phyloP scores from a whole-genome alignment of 2,888 invertebrate genomes.

The Hylaea fasciaria region DNA sequence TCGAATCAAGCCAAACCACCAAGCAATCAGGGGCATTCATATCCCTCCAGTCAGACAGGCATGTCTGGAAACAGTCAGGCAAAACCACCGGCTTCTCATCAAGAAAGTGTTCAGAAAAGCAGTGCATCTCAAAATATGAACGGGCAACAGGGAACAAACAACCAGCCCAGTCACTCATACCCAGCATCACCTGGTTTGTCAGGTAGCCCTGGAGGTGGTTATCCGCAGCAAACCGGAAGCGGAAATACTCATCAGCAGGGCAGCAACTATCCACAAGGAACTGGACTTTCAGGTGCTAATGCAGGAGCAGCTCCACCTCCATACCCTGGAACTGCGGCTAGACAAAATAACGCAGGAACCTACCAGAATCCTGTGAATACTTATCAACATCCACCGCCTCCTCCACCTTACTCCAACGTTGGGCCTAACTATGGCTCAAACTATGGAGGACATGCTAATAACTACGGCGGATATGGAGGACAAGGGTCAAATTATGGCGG shows the following conservation, averaged over 20 bases:
- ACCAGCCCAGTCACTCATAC: constrained; percentile 63
- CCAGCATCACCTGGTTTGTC: constrained; percentile 71
- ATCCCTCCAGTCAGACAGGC: constrained; percentile 73
- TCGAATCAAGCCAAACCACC: constrained; percentile 34
- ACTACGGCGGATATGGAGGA: constrained; percentile 54
- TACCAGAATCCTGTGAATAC: constrained; percentile 58
- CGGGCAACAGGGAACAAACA: constrained; percentile 54
- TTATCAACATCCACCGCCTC: constrained; percentile 66
- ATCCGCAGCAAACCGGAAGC: constrained; percentile 50
- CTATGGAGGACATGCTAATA: constrained; percentile 51
- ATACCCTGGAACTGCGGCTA: constrained; percentile 48
- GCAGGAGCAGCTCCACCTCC: constrained; percentile 55
- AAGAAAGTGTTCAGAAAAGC: constrained; percentile 69
- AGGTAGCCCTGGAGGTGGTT: constrained; percentile 57
- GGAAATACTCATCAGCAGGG: constrained; percentile 49
- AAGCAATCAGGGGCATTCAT: constrained; percentile 63
- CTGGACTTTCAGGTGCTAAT: constrained; percentile 54
- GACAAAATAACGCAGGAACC: constrained; percentile 46
- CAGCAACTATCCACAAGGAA: constrained; percentile 44
- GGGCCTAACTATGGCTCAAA: constrained; percentile 43
- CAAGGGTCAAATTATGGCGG: constrained; percentile 54
- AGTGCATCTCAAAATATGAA: constrained; percentile 58
- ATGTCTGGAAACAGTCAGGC: constrained; percentile 65
- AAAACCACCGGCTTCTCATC: constrained; percentile 58
- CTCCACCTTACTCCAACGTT: constrained; percentile 64